These are phyloP conservation scores for Marasmarcha lunaedactyla DNA, from an alignment of 2,888 invertebrate genomes.

Conservation along the genomic window DNA sequence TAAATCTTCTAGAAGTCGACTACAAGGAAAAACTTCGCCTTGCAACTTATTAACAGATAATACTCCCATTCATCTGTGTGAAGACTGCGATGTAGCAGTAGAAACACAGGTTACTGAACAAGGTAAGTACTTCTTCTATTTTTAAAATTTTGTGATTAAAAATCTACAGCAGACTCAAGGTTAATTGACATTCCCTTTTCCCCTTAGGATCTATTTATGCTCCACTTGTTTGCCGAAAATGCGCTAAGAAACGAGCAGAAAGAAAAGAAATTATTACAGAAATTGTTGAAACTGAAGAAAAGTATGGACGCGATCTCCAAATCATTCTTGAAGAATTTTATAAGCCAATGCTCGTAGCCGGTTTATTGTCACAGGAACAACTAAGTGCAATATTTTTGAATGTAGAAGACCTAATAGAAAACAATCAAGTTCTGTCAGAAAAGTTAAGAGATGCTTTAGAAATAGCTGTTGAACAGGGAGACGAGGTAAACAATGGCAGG, in stretches of 20 bases:
- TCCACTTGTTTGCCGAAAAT: conserved; percentile 87
- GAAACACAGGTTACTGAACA: conserved; percentile 80
- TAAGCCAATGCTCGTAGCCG: conserved; percentile 93
- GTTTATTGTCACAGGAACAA: conserved; percentile 90
- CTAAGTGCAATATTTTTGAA: conserved; percentile 93
- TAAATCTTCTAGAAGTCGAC: conserved; percentile 83
- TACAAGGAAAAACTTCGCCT: conserved; percentile 70
- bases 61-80: conserved; percentile 78
- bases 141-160: conserved; percentile 1
- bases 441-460: conserved; percentile 89
- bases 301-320: conserved; percentile 92
- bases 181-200: too few species aligned
- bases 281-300: conserved; percentile 96
- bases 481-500: conserved; percentile 60
- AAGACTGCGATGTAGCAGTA: conserved; percentile 87
- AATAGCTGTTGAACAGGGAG: conserved; percentile 84
- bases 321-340: conserved; percentile 94
- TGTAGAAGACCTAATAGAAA: conserved; percentile 90
- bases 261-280: conserved; percentile 94
- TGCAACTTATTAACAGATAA: conserved; percentile 60
- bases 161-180: too few species aligned
- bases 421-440: conserved; percentile 87
- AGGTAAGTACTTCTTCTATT: conserved; percentile 38
- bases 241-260: conserved; percentile 88
- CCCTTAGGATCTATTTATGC: conserved; percentile 79